phyloP scores from a whole-genome alignment of 2,888 invertebrate species.

The Epistrophe grossulariae region DNA sequence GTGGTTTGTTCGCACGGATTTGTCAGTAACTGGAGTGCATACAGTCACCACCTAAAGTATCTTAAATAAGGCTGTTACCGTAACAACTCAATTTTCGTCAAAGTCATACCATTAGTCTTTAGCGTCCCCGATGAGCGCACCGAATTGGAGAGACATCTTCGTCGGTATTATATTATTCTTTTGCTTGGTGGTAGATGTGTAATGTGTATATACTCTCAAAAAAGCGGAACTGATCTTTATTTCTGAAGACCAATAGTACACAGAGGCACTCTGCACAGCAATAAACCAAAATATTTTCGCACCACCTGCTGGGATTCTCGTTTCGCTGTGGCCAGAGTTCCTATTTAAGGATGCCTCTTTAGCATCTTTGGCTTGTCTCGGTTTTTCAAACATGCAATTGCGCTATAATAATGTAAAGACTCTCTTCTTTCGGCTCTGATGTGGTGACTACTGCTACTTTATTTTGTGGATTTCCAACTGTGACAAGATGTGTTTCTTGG shows the following conservation, averaged over 20 bases:
- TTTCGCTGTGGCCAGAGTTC: slow-evolving; percentile 63
- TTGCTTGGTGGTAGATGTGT: not conserved
- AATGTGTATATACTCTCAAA: slow-evolving; percentile 21
- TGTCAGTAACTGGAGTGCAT: slow-evolving; percentile 66
- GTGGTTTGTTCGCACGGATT: slow-evolving; percentile 18
- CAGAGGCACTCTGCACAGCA: slow-evolving; percentile 70
- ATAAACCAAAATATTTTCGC: slow-evolving; percentile 74
- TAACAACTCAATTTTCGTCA: slow-evolving; percentile 64
- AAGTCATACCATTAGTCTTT: slow-evolving; percentile 39
- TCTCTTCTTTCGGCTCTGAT: slow-evolving; percentile 35
- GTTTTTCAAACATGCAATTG: slow-evolving; percentile 42
- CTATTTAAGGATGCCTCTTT: slow-evolving; percentile 57
- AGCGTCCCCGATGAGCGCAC: slow-evolving; percentile 64
- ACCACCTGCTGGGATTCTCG: slow-evolving; percentile 68
- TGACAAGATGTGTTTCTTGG: slow-evolving; percentile 58
- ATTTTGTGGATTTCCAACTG: slow-evolving; percentile 74
- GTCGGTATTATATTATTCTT: slow-evolving; percentile 24
- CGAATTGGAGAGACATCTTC: slow-evolving; percentile 58
- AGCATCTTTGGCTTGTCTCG: slow-evolving; percentile 54
- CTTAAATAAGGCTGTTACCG: slow-evolving; percentile 65
- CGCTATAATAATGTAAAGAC: slow-evolving; percentile 3
- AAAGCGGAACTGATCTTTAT: slow-evolving; percentile 62
- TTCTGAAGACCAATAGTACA: slow-evolving; percentile 42
- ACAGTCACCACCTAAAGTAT: slow-evolving; percentile 60
- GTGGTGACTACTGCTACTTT: slow-evolving; percentile 74